Conservation (phyloP, 2,797 vertebrate genomes). For the Melopsittacus undulatus region DNA sequence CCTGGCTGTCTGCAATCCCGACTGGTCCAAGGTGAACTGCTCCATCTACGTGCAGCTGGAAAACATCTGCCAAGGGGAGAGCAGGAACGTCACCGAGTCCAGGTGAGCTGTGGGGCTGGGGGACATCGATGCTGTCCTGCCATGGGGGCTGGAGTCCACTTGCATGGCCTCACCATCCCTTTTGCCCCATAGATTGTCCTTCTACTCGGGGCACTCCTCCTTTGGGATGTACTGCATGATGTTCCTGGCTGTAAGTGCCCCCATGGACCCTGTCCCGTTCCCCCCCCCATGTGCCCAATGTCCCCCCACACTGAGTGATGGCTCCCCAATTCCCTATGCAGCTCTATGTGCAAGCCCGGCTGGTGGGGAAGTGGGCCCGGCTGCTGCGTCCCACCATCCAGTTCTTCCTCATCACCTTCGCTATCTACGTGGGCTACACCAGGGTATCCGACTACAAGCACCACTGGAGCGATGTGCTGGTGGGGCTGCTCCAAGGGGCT, state of each 20-base stretch:
- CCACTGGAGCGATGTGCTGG: conserved; percentile 93
- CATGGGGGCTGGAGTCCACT: fast-evolving
- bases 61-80: conserved; percentile 84
- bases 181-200: conserved; percentile 71
- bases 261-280: fast-evolving
- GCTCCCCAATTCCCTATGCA: conserved; percentile 1
- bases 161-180: not conserved
- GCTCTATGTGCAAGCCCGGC: conserved; percentile 90
- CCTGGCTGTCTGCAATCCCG: conserved; percentile 84
- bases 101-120: conserved; percentile 73
- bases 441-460: conserved; percentile 92
- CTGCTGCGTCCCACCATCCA: conserved; percentile 90
- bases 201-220: conserved; percentile 82
- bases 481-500: conserved; percentile 89
- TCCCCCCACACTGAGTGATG: not conserved
- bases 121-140: not conserved
- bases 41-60: conserved; percentile 76
- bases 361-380: conserved; percentile 87
- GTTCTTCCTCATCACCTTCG: conserved; percentile 90
- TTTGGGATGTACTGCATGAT: conserved; percentile 84
- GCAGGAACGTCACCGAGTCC: conserved; percentile 85
- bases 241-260: conserved; percentile 78
- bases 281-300: not conserved
- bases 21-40: conserved; percentile 84
- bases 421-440: conserved; percentile 92